phyloP scores from a whole-genome alignment of 2,797 vertebrate species.

The Propithecus deckenii region DNA sequence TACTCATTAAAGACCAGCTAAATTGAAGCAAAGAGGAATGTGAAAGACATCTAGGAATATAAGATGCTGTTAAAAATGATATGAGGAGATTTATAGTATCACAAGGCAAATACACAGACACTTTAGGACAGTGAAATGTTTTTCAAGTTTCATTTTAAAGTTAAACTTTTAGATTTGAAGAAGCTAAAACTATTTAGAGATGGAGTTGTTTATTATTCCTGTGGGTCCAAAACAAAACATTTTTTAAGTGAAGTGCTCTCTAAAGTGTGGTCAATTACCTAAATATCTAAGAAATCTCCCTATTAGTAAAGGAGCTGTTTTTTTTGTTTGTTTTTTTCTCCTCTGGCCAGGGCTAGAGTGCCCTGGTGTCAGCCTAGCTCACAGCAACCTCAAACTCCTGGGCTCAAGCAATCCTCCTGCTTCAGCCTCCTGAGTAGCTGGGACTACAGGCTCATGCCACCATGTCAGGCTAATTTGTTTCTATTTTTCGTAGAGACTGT shows the following conservation, averaged over 20 bases:
- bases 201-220: neutral
- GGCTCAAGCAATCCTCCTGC: too few species aligned
- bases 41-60: neutral
- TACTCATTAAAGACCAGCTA: neutral
- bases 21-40: neutral
- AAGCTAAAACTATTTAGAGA: neutral
- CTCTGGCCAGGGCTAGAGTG: too few species aligned
- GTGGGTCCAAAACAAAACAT: neutral
- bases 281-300: neutral
- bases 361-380: too few species aligned
- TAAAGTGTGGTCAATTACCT: neutral
- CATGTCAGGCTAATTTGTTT: too few species aligned
- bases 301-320: neutral
- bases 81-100: neutral
- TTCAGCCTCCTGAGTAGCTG: too few species aligned
- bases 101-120: neutral
- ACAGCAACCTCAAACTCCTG: too few species aligned
- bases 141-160: constrained; percentile 3
- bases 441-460: too few species aligned
- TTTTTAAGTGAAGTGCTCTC: neutral
- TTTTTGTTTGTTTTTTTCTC: too few species aligned
- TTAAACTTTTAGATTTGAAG: constrained; percentile 41
- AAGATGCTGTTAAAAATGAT: neutral
- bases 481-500: too few species aligned
- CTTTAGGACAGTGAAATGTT: neutral